A percentile compares a stretch with the other conserved stretches of the same genome.
Conservation (phyloP, 2,888 invertebrate genomes). For the Leptinotarsa haldemani region DNA sequence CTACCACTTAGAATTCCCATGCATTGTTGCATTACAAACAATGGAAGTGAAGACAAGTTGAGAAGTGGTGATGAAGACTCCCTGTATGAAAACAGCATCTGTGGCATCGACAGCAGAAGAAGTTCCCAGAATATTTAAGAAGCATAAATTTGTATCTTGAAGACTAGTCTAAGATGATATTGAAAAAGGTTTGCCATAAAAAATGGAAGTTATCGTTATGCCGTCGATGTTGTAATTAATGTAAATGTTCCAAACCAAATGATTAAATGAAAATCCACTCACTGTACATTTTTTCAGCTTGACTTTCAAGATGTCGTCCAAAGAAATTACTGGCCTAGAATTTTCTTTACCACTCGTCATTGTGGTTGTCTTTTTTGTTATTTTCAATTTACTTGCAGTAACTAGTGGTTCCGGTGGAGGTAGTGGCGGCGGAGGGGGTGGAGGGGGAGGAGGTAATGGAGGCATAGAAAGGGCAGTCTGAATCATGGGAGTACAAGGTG, state of each 20-base stretch:
- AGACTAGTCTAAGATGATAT: background rate
- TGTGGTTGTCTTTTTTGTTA: conserved; percentile 44
- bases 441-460: conserved; percentile 39
- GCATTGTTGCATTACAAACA: no score
- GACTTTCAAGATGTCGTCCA: conserved; percentile 63
- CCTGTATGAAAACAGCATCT: no score
- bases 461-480: conserved; percentile 59
- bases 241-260: no score
- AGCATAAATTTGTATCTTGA: background rate
- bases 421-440: conserved; percentile 49
- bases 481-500: conserved; percentile 54
- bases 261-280: conserved; percentile 40
- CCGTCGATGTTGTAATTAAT: no score
- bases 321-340: conserved; percentile 60
- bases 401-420: conserved; percentile 56
- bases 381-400: conserved; percentile 46
- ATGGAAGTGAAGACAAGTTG: no score
- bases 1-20: no score
- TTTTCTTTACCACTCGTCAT: conserved; percentile 38
- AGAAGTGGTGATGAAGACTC: no score
- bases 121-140: no score
- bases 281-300: conserved; percentile 61
- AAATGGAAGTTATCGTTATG: background rate
- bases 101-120: no score
- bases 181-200: background rate